Evolutionary conservation across 2,797 vertebrate genomes (phyloP).

Genomic region (Atherinosoma microstoma): DNA sequence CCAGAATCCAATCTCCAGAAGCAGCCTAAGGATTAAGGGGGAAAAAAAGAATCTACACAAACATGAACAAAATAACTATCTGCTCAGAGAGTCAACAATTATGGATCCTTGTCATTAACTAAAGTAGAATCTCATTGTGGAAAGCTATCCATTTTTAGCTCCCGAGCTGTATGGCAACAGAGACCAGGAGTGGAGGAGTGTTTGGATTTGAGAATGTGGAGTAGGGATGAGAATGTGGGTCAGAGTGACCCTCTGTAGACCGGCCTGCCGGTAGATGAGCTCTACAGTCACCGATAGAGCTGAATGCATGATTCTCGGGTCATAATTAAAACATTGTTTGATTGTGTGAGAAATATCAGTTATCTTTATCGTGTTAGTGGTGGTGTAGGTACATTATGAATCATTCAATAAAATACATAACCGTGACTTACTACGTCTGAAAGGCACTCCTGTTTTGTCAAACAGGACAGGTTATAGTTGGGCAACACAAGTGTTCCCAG

Average conservation of each 20-base stretch:
- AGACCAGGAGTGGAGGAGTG: constrained; percentile 26
- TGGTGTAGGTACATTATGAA: neutral
- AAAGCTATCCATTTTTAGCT: constrained; percentile 29
- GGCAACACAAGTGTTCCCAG: constrained; percentile 13
- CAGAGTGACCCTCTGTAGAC: constrained; percentile 53
- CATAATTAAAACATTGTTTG: too few species aligned
- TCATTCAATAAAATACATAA: neutral
- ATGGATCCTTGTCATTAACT: constrained; percentile 10
- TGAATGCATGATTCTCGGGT: too few species aligned
- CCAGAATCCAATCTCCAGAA: neutral
- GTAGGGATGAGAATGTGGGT: constrained; percentile 64
- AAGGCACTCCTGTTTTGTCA: constrained; percentile 35
- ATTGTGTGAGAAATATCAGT: neutral
- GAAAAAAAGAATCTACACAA: neutral
- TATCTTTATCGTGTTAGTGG: neutral
- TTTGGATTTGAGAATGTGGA: constrained; percentile 57
- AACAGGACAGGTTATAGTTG: constrained; percentile 31
- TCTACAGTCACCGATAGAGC: neutral
- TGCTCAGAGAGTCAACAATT: neutral
- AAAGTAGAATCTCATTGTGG: constrained; percentile 7
- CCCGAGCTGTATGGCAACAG: neutral
- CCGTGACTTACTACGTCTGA: neutral
- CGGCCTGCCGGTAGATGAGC: constrained; percentile 20
- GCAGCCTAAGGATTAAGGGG: neutral
- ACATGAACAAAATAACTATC: neutral